These are phyloP conservation scores for Gnathonemus longibarbis DNA, from an alignment of 2,113 vertebrate genomes.

Conservation along the genomic window DNA sequence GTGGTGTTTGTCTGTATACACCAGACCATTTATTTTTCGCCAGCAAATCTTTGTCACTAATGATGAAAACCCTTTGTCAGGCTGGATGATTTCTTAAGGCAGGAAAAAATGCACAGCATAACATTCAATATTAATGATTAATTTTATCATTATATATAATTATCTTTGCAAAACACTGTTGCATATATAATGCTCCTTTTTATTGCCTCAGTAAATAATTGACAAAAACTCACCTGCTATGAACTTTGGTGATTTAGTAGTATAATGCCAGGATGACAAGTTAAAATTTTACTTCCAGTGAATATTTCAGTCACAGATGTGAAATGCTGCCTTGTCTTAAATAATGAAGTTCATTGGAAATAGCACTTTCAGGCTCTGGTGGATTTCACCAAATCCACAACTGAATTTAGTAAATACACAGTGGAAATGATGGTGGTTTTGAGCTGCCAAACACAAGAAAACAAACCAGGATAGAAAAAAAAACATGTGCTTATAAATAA, in stretches of 20 bases:
- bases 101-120: neutral
- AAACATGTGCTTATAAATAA: neutral
- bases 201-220: neutral
- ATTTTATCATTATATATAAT: neutral
- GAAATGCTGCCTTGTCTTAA: conserved; percentile 37
- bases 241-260: neutral
- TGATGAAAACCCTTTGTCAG: neutral
- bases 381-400: conserved; percentile 28
- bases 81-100: neutral
- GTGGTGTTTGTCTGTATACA: neutral
- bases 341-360: conserved; percentile 41
- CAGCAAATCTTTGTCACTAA: neutral
- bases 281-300: conserved; percentile 21
- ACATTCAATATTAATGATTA: neutral
- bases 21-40: neutral
- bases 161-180: neutral
- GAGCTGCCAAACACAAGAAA: conserved; percentile 9
- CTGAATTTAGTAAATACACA: conserved; percentile 24
- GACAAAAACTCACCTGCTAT: neutral
- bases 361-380: conserved; percentile 31
- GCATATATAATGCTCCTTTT: neutral
- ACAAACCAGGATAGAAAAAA: neutral
- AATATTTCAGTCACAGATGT: conserved; percentile 30
- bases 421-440: conserved; percentile 13
- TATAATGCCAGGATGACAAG: neutral